A percentile compares a stretch with the other conserved stretches of the same genome.
phyloP scores from a whole-genome alignment of 2,113 vertebrate genomes.

The Neomonachus schauinslandi region DNA sequence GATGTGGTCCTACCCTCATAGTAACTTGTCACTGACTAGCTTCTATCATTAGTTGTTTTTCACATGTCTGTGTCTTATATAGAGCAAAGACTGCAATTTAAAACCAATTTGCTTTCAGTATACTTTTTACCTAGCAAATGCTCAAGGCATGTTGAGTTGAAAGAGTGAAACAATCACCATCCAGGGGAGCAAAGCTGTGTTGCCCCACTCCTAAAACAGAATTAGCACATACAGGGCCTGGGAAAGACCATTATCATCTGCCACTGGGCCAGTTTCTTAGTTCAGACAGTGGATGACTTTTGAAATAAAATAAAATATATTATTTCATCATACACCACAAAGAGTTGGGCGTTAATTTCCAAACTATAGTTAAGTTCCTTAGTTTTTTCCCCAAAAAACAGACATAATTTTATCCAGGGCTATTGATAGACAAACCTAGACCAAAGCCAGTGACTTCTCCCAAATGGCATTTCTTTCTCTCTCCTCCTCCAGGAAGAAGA shows the following conservation, averaged over 20 bases:
- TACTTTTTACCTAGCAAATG: not conserved
- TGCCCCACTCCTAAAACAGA: not conserved
- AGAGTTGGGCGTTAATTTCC: not conserved
- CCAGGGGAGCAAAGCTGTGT: not conserved
- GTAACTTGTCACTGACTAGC: not conserved
- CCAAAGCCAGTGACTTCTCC: not conserved
- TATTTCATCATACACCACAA: not conserved
- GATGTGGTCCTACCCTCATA: not conserved
- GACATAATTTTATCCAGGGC: not conserved
- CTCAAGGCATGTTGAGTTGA: not conserved
- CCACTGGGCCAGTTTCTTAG: not conserved
- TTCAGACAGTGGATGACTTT: not conserved
- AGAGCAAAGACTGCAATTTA: not conserved
- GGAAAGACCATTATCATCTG: not conserved
- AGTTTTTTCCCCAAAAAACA: not conserved
- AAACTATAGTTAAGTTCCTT: not conserved
- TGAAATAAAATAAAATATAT: not conserved
- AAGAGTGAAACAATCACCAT: not conserved
- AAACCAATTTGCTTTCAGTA: not conserved
- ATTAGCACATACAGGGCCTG: rapidly evolving
- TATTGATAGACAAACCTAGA: not conserved
- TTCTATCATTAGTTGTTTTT: constrained; percentile 17
- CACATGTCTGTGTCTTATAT: not conserved
- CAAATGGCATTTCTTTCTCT: not conserved
- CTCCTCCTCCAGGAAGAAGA: not conserved